These are phyloP conservation scores for Mimas tiliae DNA, from an alignment of 2,888 invertebrate species.

Conservation along the genomic window DNA sequence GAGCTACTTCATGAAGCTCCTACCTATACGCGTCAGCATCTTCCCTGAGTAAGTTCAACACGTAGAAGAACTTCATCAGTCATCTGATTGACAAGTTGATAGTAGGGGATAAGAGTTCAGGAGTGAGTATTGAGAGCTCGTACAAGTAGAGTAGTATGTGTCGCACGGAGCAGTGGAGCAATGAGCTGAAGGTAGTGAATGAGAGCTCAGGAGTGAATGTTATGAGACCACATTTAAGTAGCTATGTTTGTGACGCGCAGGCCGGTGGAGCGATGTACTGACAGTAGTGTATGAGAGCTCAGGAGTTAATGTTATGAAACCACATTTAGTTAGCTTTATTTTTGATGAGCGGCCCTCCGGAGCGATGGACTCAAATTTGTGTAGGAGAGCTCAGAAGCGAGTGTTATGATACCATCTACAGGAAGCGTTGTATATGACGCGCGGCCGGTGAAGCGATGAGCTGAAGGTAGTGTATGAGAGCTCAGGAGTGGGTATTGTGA, in stretches of 20 bases:
- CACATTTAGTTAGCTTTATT: constrained; percentile 5
- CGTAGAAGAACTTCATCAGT: neutral
- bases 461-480: too few relatives aligned
- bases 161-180: constrained; percentile 5
- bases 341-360: constrained; percentile 12
- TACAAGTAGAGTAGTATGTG: constrained; percentile 12
- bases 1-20: constrained; percentile 75
- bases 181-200: constrained; percentile 12
- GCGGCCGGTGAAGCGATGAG: neutral
- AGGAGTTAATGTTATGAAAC: constrained; percentile 13
- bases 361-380: constrained; percentile 13
- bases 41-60: constrained; percentile 76
- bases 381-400: constrained; percentile 13
- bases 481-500: too few relatives aligned
- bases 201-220: constrained; percentile 16
- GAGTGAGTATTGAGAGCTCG: neutral
- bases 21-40: constrained; percentile 74
- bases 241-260: constrained; percentile 12
- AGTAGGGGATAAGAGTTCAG: neutral
- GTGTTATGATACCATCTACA: neutral
- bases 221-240: constrained; percentile 11
- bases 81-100: constrained; percentile 5
- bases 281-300: constrained; percentile 19
- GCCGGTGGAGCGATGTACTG: constrained; percentile 12
- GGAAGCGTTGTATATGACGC: constrained; percentile 5